Evolutionary conservation across 2,888 invertebrate species (phyloP), one percentile per base, ranked within the genome.

Genomic region (Ophion costatus): DNA sequence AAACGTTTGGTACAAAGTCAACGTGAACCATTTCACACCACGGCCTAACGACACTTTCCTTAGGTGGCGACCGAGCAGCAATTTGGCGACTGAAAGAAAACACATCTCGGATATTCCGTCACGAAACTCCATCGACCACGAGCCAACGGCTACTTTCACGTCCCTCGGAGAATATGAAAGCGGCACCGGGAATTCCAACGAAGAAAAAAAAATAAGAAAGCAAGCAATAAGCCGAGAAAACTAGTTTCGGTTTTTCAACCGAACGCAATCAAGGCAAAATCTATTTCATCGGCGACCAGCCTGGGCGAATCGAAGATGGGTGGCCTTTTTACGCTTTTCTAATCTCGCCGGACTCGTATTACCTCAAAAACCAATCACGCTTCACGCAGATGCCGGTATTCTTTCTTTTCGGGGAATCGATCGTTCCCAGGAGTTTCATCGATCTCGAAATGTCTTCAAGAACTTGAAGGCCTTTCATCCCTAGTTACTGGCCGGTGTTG

Each of bases 241-340:
- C 7, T 29, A 61, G 29, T 76, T 64, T 29, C 78, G 56, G 63
- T 66, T 70, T 38, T 66, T 66, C 63, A 69, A 70, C 56, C 29
- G 42, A 70, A 11, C 20, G 83, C 75, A 75, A 75, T 76, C 80
- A 76, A 71, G 70, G 66, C 17, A 20, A 33, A 71, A 17, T 24
- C 20, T 38, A 57, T 73, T 83, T 69, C 33, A n/a, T 61, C 51
- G 67, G 24, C 20, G 45, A 45, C n/a, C 38, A 24, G 51, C 33
- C 14, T 20, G 11, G 22, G 22, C 56, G 38, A 17, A 17, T 45
- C 20, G 61, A 11, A 33, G 1, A n/a, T 10, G 10, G 2, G 56
- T 70, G 7, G 22, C 22, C 51, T 14, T 4, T 45, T 29, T 59
- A 20, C n/a, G 11, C 42, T 22, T 51, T 61, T 75, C 20, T 67